Evolutionary conservation across 2,113 vertebrate genomes (phyloP).

Genomic region (Eolophus roseicapilla): DNA sequence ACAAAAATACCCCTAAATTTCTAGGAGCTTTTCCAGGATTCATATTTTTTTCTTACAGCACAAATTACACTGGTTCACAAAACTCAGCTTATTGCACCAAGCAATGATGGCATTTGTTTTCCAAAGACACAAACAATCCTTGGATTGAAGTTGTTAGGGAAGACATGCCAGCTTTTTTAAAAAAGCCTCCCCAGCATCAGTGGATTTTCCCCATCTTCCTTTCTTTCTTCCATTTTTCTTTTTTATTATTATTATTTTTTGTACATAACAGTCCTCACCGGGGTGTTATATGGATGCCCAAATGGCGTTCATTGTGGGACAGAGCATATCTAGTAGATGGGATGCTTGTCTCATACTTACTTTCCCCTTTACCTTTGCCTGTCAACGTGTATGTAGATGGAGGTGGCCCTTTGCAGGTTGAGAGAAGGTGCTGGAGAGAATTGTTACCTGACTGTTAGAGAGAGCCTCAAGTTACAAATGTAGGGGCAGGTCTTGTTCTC

Average conservation of each 20-base stretch:
- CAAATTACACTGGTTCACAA: neutral
- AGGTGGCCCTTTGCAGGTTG: neutral
- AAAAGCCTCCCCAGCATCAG: conserved; percentile 12
- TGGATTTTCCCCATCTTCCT: neutral
- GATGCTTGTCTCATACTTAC: neutral
- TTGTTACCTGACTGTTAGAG: neutral
- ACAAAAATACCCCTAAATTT: neutral
- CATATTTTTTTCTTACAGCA: neutral
- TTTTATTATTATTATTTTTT: neutral
- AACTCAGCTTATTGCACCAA: neutral
- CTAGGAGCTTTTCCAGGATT: neutral
- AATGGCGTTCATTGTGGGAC: neutral
- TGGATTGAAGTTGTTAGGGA: conserved; percentile 39
- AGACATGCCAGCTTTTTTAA: neutral
- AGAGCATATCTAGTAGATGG: neutral
- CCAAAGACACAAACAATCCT: conserved; percentile 45
- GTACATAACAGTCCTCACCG: neutral
- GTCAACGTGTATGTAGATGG: neutral
- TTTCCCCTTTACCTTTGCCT: neutral
- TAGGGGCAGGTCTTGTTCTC: neutral
- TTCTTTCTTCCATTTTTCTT: neutral
- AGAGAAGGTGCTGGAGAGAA: neutral
- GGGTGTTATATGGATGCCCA: neutral
- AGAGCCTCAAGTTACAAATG: neutral
- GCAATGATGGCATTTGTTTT: conserved; percentile 31